Evolutionary conservation across 2,888 invertebrate species (phyloP), one percentile per base, ranked within the genome.

Genomic region (Rugalucina vietnamica): DNA sequence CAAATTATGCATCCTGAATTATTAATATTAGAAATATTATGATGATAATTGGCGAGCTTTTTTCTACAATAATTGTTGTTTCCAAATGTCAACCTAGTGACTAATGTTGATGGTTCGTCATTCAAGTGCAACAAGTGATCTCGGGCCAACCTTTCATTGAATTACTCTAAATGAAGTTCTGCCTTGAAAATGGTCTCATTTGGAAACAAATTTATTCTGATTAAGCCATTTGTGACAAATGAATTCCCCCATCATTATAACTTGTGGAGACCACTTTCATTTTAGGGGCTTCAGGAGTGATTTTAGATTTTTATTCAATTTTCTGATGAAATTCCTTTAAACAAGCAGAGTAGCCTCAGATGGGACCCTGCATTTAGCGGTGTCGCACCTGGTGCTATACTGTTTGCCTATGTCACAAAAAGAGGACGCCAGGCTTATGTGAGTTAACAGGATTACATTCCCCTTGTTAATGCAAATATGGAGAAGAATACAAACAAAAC

Each of bases 361-460:
- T n/a, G n/a, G n/a, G n/a, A n/a, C n/a, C n/a, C n/a, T n/a, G n/a
- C n/a, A n/a, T n/a, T n/a, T n/a, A n/a, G n/a, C n/a, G n/a, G n/a
- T n/a, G n/a, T n/a, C n/a, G n/a, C n/a, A n/a, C n/a, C n/a, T n/a
- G n/a, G n/a, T n/a, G n/a, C n/a, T n/a, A n/a, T n/a, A n/a, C n/a
- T n/a, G n/a, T n/a, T n/a, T n/a, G n/a, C n/a, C n/a, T n/a, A n/a
- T n/a, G n/a, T n/a, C n/a, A n/a, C n/a, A n/a, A n/a, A n/a, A n/a
- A n/a, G n/a, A n/a, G n/a, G n/a, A n/a, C n/a, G n/a, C n/a, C n/a
- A n/a, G n/a, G n/a, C n/a, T n/a, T n/a, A n/a, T n/a, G n/a, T n/a
- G n/a, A n/a, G n/a, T n/a, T n/a, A n/a, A 65, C 32, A 65, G 65
- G 65, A 65, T 65, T 65, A 65, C 65, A 65, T 32, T 65, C 29